These are phyloP conservation scores for Trachymyrmex cornetzi DNA, from an alignment of 1,140 invertebrate species.

Conservation along the genomic window DNA sequence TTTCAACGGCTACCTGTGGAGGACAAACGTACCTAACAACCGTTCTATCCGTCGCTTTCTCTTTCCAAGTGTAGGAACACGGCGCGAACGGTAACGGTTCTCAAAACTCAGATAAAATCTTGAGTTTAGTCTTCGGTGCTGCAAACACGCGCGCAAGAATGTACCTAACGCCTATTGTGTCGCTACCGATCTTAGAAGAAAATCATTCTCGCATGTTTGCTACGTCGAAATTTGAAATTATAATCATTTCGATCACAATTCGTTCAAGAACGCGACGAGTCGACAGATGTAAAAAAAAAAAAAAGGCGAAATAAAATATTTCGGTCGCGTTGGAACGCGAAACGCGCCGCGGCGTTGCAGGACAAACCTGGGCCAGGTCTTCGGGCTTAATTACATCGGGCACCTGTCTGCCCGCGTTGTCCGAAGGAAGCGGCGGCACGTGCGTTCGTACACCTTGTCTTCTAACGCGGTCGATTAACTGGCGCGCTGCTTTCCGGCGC, in stretches of 20 bases:
- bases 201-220: background rate
- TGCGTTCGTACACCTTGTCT: constrained; percentile 42
- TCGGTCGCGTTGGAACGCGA: constrained; percentile 3
- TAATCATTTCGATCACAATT: background rate
- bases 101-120: constrained; percentile 28
- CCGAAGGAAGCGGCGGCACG: constrained; percentile 17
- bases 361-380: background rate
- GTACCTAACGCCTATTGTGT: background rate
- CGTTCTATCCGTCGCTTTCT: constrained; percentile 70
- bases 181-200: background rate
- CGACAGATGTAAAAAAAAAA: background rate
- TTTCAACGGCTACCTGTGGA: constrained; percentile 31
- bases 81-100: background rate
- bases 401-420: constrained; percentile 62
- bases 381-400: constrained; percentile 64
- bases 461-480: constrained; percentile 64
- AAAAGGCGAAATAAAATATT: constrained; percentile 36
- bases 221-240: background rate
- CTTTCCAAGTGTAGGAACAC: constrained; percentile 10
- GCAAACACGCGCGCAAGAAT: background rate
- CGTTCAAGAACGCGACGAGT: background rate
- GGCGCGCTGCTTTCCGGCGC: background rate
- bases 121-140: background rate
- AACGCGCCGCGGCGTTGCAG: background rate
- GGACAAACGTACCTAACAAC: background rate